phyloP scores from a whole-genome alignment of 2,113 vertebrate species.

The Tupaia tana region DNA sequence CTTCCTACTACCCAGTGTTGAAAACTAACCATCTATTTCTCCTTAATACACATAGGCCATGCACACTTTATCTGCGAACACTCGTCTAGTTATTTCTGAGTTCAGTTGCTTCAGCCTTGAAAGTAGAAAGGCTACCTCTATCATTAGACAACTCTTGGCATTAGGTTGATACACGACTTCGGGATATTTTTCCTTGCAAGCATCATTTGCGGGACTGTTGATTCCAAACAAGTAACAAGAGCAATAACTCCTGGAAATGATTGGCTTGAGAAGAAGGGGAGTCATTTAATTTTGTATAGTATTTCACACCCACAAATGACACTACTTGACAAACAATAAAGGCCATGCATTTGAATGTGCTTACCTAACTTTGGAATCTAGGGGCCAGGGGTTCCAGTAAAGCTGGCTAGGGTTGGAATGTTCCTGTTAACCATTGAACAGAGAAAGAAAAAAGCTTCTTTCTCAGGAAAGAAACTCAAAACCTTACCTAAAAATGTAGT shows the following conservation, averaged over 20 bases:
- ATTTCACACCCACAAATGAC: neutral
- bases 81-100: slow-evolving; percentile 29
- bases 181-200: neutral
- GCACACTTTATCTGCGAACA: neutral
- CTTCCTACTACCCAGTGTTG: neutral
- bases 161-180: neutral
- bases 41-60: neutral
- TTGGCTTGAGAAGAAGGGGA: neutral
- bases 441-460: neutral
- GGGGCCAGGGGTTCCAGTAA: neutral
- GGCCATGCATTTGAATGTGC: neutral
- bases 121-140: neutral
- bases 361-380: neutral
- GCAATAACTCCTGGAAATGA: neutral
- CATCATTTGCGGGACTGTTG: slow-evolving; percentile 3
- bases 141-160: neutral
- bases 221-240: neutral
- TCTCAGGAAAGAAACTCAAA: neutral
- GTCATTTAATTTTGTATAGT: neutral
- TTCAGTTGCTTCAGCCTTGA: neutral
- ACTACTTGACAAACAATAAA: neutral
- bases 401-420: neutral
- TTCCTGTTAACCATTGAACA: neutral
- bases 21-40: slow-evolving; percentile 11
- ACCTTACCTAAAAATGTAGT: neutral